Evolutionary conservation across 2,113 vertebrate species (phyloP).

Genomic region (Blennius ocellaris): DNA sequence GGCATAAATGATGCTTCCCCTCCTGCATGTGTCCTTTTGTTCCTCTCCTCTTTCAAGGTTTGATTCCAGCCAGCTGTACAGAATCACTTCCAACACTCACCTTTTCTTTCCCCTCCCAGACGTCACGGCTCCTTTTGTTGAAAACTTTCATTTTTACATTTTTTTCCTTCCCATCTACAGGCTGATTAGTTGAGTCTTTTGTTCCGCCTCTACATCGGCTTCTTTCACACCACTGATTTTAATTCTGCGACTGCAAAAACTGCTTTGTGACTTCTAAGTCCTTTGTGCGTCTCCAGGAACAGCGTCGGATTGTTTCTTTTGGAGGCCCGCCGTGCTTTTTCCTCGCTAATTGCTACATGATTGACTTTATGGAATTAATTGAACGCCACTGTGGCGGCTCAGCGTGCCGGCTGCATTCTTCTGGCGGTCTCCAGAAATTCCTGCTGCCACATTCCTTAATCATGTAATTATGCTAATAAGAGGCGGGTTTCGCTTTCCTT

Average conservation of each 20-base stretch:
- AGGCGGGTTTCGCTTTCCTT: neutral
- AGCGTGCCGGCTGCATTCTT: conserved; percentile 33
- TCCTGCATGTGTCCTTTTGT: neutral
- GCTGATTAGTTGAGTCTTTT: conserved; percentile 69
- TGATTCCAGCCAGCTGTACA: conserved; percentile 28
- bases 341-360: conserved; percentile 67
- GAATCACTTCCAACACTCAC: conserved; percentile 39
- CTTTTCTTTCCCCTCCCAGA: conserved; percentile 82
- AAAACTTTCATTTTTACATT: conserved; percentile 48
- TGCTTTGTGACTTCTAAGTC: conserved; percentile 65
- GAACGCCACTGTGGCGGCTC: conserved; percentile 35
- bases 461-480: conserved; percentile 9
- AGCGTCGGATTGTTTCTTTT: conserved; percentile 52
- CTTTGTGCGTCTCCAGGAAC: conserved; percentile 67
- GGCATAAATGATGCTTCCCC: conserved; percentile 5
- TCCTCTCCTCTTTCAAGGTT: conserved; percentile 38
- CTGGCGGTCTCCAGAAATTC: conserved; percentile 10
- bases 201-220: conserved; percentile 60
- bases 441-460: conserved; percentile 12
- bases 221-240: conserved; percentile 67
- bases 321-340: conserved; percentile 45
- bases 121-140: conserved; percentile 62
- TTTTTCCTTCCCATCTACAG: conserved; percentile 49
- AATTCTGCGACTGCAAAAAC: conserved; percentile 58
- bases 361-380: conserved; percentile 62